Percentiles rank a stretch among this genome's conserved stretches.
These are phyloP conservation scores for Atopsyche davidsoni DNA, from an alignment of 1,140 invertebrate species.

Conservation along the genomic window DNA sequence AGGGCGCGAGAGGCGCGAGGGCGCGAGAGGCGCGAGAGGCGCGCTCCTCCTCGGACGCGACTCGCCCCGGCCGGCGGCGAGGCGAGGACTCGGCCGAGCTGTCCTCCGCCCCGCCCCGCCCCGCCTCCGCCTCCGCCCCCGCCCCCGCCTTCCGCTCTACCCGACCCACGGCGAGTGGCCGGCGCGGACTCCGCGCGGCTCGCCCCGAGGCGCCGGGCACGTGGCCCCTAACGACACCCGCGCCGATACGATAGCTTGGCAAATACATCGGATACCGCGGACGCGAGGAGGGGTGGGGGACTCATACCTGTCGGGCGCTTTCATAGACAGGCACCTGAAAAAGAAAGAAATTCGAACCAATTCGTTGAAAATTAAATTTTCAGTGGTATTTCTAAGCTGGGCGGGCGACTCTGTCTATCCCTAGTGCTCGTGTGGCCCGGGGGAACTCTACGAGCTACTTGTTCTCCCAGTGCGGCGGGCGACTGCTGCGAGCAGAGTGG, in stretches of 20 bases:
- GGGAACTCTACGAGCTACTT: too few species aligned
- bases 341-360: conserved; percentile 55
- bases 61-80: conserved; percentile 1
- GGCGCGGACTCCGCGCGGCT: conserved; percentile 35
- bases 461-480: too few species aligned
- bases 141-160: conserved; percentile 8
- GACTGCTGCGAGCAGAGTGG: too few species aligned
- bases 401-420: background rate
- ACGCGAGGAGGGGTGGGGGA: conserved; percentile 40
- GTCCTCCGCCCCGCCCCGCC: background rate
- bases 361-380: conserved; percentile 37
- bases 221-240: too few species aligned
- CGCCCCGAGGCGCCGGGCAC: conserved; percentile 35
- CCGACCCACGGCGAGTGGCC: conserved; percentile 39
- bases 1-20: too few species aligned
- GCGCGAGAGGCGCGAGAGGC: too few species aligned
- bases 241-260: conserved; percentile 39
- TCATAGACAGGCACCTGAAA: conserved; percentile 65
- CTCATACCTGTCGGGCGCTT: conserved; percentile 61
- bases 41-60: too few species aligned
- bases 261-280: background rate
- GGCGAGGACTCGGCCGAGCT: background rate
- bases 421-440: background rate
- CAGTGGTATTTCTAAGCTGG: too few species aligned
- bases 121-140: conserved; percentile 1